These are phyloP conservation scores for Mus musculus DNA, from an alignment of 2,113 vertebrate species.

Conservation along the genomic window GRCm39 chr14:122059501-122060000, in stretches of 20 bases:
- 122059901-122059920: no score
- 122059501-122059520: background rate
- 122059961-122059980: no score
- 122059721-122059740: background rate
- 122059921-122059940: no score
- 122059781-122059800: constrained; percentile 23
- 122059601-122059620: background rate
- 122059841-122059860: background rate
- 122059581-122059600: background rate
- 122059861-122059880: background rate
- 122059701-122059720: background rate
- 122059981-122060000: no score
- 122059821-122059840: background rate
- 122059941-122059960: no score
- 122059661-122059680: background rate
- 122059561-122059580: background rate
- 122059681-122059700: background rate
- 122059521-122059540: background rate
- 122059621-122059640: background rate
- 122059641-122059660: background rate
- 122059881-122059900: no score
- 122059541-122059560: background rate
- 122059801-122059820: background rate
- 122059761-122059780: constrained; percentile 32
- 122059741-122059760: constrained; percentile 48